These are phyloP conservation scores for Euborellia annulipes DNA, from an alignment of 1,140 invertebrate species.

Conservation along the genomic window DNA sequence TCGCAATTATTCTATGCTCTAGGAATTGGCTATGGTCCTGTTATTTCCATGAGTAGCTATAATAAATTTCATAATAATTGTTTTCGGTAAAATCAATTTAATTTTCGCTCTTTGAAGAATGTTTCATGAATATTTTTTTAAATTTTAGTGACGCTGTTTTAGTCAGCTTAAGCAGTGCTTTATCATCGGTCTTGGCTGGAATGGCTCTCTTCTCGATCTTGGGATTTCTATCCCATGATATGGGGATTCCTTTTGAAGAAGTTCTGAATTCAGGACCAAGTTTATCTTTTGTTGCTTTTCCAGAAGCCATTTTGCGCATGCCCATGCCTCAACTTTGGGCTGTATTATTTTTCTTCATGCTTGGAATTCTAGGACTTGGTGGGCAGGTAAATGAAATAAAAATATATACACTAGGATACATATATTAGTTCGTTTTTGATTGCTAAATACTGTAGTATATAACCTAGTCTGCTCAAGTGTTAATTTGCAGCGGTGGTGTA, in stretches of 20 bases:
- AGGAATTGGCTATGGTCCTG: slow-evolving; percentile 49
- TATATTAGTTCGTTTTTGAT: background rate
- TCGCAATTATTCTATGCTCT: slow-evolving; percentile 58
- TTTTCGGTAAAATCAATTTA: slow-evolving; percentile 25
- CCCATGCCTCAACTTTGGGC: slow-evolving; percentile 63
- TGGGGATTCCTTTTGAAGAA: slow-evolving; percentile 42
- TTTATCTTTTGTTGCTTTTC: slow-evolving; percentile 64
- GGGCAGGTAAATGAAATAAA: slow-evolving; percentile 30
- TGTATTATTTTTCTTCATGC: slow-evolving; percentile 70
- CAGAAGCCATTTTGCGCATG: slow-evolving; percentile 62
- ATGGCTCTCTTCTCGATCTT: slow-evolving; percentile 67
- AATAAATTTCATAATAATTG: slow-evolving; percentile 59
- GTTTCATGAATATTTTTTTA: slow-evolving; percentile 13
- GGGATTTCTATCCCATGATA: slow-evolving; percentile 50
- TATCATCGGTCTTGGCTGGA: slow-evolving; percentile 55
- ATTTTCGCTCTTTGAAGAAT: too few relatives aligned
- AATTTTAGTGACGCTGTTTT: slow-evolving; percentile 41
- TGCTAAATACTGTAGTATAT: background rate
- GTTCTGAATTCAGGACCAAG: slow-evolving; percentile 52
- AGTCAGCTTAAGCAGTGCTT: slow-evolving; percentile 51
- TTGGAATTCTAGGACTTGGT: slow-evolving; percentile 59
- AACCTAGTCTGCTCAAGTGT: too few relatives aligned
- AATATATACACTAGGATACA: background rate
- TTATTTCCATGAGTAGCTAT: slow-evolving; percentile 58
- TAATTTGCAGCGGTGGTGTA: too few relatives aligned